These are phyloP conservation scores for Alloplasta piceator DNA, from an alignment of 2,888 invertebrate species.

Conservation along the genomic window DNA sequence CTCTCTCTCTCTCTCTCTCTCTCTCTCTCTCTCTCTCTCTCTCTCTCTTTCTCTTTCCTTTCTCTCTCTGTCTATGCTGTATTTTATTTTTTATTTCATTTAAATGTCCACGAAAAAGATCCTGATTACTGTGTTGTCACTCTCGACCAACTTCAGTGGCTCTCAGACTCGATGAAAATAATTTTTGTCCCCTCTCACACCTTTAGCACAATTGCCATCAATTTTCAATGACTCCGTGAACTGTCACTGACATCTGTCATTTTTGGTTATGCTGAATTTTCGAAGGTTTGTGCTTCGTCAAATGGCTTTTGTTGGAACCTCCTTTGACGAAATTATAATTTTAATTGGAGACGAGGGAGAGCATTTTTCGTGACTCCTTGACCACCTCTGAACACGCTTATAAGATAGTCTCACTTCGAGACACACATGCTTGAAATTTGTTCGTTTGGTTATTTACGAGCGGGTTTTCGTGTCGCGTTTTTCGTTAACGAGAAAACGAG, in stretches of 20 bases:
- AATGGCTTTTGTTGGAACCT: neutral
- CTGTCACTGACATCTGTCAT: no score
- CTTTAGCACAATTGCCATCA: no score
- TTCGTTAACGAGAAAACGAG: slow-evolving; percentile 54
- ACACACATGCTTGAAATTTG: slow-evolving; percentile 77
- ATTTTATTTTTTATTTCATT: slow-evolving; percentile 75
- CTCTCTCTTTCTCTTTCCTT: slow-evolving; percentile 31
- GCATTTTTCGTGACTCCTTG: slow-evolving; percentile 60
- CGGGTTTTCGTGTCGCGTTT: slow-evolving; percentile 78
- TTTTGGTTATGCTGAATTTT: no score
- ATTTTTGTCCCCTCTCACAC: no score
- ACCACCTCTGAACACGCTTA: slow-evolving; percentile 71
- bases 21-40: slow-evolving; percentile 63
- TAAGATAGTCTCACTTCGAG: slow-evolving; percentile 72
- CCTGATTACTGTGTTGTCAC: slow-evolving; percentile 77
- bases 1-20: slow-evolving; percentile 22
- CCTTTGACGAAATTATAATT: neutral
- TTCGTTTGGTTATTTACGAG: slow-evolving; percentile 79
- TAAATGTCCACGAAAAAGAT: slow-evolving; percentile 73
- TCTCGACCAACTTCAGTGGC: slow-evolving; percentile 72
- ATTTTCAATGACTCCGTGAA: no score
- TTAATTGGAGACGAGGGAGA: slow-evolving; percentile 40
- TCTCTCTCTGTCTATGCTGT: slow-evolving; percentile 27
- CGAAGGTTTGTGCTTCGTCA: neutral
- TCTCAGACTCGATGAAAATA: slow-evolving; percentile 56